phyloP scores from a whole-genome alignment of 1,140 invertebrate genomes.

The Listronotus bonariensis region DNA sequence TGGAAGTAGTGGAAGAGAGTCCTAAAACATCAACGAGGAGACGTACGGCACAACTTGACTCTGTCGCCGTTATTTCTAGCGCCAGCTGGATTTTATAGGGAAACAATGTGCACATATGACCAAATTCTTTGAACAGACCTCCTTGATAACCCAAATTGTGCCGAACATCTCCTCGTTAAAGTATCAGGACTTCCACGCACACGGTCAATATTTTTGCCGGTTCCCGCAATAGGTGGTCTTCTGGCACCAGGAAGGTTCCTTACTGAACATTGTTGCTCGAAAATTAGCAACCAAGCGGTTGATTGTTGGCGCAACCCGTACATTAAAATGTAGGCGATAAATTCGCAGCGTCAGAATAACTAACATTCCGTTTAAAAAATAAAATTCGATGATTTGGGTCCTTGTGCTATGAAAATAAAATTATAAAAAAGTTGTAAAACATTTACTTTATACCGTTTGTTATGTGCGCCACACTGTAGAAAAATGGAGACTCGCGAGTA shows the following conservation, averaged over 20 bases:
- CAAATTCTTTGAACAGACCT: slow-evolving; percentile 10
- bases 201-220: slow-evolving; percentile 11
- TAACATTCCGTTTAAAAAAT: slow-evolving; percentile 9
- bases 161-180: slow-evolving; percentile 13
- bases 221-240: neutral
- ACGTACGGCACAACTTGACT: too few relatives aligned
- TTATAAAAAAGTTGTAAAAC: too few relatives aligned
- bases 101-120: slow-evolving; percentile 1
- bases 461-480: too few relatives aligned
- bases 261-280: slow-evolving; percentile 5
- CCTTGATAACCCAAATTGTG: slow-evolving; percentile 10
- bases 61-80: slow-evolving; percentile 9
- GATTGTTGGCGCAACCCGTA: slow-evolving; percentile 11
- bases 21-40: too few relatives aligned
- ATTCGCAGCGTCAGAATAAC: slow-evolving; percentile 6
- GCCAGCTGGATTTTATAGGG: slow-evolving; percentile 9
- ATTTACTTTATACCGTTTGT: too few relatives aligned
- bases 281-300: slow-evolving; percentile 16
- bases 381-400: slow-evolving; percentile 8
- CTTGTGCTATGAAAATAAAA: neutral
- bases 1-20: too few relatives aligned
- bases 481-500: too few relatives aligned
- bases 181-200: slow-evolving; percentile 7
- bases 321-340: slow-evolving; percentile 12
- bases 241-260: slow-evolving; percentile 6